phyloP scores from a whole-genome alignment of 2,888 invertebrate species.

The Hypomecis punctinalis region DNA sequence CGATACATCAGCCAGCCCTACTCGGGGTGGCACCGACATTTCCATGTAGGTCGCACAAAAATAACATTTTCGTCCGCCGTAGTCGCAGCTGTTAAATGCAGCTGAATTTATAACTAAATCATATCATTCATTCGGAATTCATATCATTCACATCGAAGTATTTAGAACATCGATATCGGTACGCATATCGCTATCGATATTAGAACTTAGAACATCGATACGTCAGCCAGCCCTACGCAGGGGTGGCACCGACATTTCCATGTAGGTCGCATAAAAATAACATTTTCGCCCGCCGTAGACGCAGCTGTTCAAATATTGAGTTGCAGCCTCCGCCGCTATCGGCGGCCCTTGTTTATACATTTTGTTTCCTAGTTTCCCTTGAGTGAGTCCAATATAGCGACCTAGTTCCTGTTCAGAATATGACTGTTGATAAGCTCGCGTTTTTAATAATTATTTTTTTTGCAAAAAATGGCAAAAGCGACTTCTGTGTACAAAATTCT shows the following conservation, averaged over 20 bases:
- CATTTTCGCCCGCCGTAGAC: constrained; percentile 71
- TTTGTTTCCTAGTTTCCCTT: constrained; percentile 12
- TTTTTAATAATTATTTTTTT: too few species aligned
- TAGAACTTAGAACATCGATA: too few species aligned
- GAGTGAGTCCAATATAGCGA: not conserved
- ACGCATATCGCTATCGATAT: constrained; percentile 9
- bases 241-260: constrained; percentile 74
- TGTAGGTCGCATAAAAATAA: constrained; percentile 81
- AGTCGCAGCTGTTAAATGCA: constrained; percentile 78
- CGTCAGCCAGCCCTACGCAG: constrained; percentile 52
- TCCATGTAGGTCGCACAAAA: constrained; percentile 81
- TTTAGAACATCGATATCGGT: constrained; percentile 39
- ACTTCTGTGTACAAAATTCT: too few species aligned
- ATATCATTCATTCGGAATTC: too few species aligned
- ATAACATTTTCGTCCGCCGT: constrained; percentile 77
- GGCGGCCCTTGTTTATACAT: constrained; percentile 7
- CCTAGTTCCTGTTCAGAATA: too few species aligned
- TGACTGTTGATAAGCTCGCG: too few species aligned
- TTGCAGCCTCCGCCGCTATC: constrained; percentile 45
- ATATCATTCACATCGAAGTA: too few species aligned
- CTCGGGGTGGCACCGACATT: constrained; percentile 64
- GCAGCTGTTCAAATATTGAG: constrained; percentile 84
- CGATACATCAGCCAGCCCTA: constrained; percentile 51
- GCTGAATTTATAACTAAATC: too few species aligned
- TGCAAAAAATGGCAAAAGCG: too few species aligned